Evolutionary conservation across 30 jellyfish, hydroid and myxozoan genomes (phyloP), one percentile per base, ranked within the genome.

Genomic region (Cassiopea andromeda): DNA sequence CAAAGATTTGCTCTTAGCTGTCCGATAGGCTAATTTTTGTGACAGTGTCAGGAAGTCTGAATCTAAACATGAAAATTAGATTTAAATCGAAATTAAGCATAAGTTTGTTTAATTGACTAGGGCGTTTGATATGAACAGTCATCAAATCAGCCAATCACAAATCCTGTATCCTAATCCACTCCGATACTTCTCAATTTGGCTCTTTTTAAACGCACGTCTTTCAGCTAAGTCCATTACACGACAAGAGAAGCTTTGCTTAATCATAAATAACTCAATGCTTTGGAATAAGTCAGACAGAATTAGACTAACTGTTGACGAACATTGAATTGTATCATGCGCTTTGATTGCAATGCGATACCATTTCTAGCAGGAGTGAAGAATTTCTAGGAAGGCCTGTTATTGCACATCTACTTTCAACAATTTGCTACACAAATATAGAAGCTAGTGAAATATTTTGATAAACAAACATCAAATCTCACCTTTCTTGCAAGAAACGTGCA

Each of bases 401-500:
- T 27, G 38, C 38, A 27, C 38, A 27, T 27, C 38, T 27, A 27
- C 38, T 27, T 27, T 27, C 38, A 27, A 27, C 38, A 27, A 27
- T 27, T 27, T 27, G 38, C 38, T 27, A 27, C 38, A 27, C 38
- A 27, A 27, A 27, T 27, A 27, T 27, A 27, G 38, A 27, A 54
- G 64, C 64, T 3, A 54, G 64, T 54, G 38, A 54, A 54, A 54
- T 14, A 13, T 4, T 73, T 73, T 16, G 48, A n/a, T n/a, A 10
- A 3, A 3, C 64, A 54, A 54, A 3, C 64, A 54, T 54, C 64
- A 2, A 16, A 48, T 1, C 97, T 77, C 60, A 93, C 98, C 97
- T 70, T 81, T 61, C 48, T 81, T 87, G 83, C 98, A 94, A 1
- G 98, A 94, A 48, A 94, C 97, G 67, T 94, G 98, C 75, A 94